Evolutionary conservation across 2,113 vertebrate genomes (phyloP).

Genomic region (Paradoxurus hermaphroditus): DNA sequence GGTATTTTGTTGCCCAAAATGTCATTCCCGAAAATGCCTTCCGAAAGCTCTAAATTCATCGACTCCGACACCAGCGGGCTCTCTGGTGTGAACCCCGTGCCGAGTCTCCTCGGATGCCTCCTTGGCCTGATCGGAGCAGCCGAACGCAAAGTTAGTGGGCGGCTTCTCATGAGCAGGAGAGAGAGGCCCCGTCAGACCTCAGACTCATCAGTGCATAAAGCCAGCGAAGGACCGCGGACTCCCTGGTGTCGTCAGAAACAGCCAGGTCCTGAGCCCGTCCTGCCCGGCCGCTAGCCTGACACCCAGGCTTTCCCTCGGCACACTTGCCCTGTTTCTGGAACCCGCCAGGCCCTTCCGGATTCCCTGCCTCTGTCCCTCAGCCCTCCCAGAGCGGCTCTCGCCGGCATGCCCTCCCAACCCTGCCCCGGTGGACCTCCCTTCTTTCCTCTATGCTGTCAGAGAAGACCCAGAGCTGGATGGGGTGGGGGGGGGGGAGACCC

Average conservation of each 20-base stretch:
- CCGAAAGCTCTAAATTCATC: fast-evolving
- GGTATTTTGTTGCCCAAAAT: not conserved
- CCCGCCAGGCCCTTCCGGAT: not conserved
- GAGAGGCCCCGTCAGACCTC: not conserved
- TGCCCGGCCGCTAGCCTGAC: not conserved
- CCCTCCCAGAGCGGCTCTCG: not conserved
- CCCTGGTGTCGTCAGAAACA: not conserved
- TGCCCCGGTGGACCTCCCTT: fast-evolving
- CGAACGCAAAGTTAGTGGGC: fast-evolving
- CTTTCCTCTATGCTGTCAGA: not conserved
- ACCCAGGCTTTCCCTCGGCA: not conserved
- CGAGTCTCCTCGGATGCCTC: not conserved
- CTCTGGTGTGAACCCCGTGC: fast-evolving
- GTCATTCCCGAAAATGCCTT: not conserved
- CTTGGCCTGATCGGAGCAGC: not conserved
- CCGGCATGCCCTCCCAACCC: not conserved
- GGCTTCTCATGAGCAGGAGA: not conserved
- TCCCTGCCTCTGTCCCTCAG: not conserved
- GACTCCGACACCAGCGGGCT: not conserved
- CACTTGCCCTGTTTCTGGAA: not conserved
- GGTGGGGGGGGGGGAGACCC: too few species aligned
- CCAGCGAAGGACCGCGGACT: not conserved
- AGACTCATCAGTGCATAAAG: too few species aligned
- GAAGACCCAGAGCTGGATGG: not conserved
- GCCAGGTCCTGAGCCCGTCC: fast-evolving